Evolutionary conservation across 1,140 invertebrate genomes (phyloP).

Genomic region (Phthorimaea operculella): DNA sequence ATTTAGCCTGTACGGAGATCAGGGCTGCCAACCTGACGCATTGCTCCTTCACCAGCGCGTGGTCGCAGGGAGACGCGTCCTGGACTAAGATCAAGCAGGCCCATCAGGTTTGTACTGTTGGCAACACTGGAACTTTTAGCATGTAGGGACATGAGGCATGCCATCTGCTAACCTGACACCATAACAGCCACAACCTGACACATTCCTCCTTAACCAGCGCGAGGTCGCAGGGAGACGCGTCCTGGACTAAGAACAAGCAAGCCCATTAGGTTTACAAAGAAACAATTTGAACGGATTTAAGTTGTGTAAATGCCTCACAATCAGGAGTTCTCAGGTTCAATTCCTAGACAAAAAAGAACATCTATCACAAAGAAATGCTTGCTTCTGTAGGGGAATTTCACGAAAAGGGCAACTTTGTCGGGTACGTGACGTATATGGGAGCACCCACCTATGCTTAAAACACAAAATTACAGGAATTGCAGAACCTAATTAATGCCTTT

Average conservation of each 20-base stretch:
- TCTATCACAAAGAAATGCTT: no score
- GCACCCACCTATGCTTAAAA: no score
- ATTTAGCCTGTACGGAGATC: conserved; percentile 96
- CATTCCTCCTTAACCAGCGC: conserved; percentile 91
- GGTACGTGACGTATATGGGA: no score
- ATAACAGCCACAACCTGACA: conserved; percentile 90
- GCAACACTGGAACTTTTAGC: conserved; percentile 86
- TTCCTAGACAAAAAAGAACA: no score
- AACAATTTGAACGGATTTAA: no score
- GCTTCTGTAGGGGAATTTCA: no score
- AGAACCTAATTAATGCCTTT: no score
- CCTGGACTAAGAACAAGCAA: conserved; percentile 55
- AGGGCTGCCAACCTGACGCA: conserved; percentile 91
- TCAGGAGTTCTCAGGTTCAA: no score
- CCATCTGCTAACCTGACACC: no score
- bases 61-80: conserved; percentile 80
- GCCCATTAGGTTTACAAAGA: conserved; percentile 53
- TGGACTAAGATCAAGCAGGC: conserved; percentile 77
- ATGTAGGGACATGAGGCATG: conserved; percentile 93
- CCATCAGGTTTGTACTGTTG: conserved; percentile 36
- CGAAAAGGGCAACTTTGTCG: no score
- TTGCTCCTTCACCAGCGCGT: conserved; percentile 87
- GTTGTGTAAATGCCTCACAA: no score
- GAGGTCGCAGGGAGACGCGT: conserved; percentile 78
- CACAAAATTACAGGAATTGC: no score